Base-by-base conservation (phyloP, 2,888 invertebrate species). In the Pyrrhia umbra region DNA sequence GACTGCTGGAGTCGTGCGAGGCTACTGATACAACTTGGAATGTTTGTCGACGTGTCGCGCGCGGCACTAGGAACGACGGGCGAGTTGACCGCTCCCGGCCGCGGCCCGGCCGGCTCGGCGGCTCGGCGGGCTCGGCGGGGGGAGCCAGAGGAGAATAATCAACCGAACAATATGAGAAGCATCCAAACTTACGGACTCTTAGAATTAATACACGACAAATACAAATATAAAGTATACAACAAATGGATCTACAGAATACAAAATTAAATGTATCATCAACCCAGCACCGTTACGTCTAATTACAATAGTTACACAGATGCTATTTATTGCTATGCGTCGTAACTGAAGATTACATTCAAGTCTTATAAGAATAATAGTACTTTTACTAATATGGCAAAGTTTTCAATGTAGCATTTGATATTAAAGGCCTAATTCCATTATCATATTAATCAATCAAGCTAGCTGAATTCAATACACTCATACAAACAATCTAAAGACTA, bases 331-430 rank as follows among this genome's bases (percentile, higher is more conserved):
- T 90, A 90, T 88, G 86, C 80, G 89, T 84, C 84, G 89, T 88
- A 88, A 89, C 83, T 88, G 90, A 92, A 89, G 88, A 89, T 91
- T 90, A 93, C 84, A 90, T 87, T 90, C 86, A 87, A 93, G 90
- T 90, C 93, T 94, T 93, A 93, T 80, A 89, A 93, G 91, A 92
- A 90, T 91, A 91, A 89, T 85, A 93, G 92, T 93, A 93, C 89
- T 86, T 91, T 94, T 89, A 93, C 94, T 95, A 95, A 95, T 95
- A 95, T 95, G 95, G 95, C 95, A 94, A 94, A 94, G 94, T 94
- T 95, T 94, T 94, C 95, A 93, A 93, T 94, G 94, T 94, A 94
- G 94, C 90, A 92, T 93, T 92, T 90, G 84, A 88, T 85, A 85
- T 70, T 79, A 71, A 85, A 91, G 86, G 88, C 87, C 91, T 92